Evolutionary conservation across 2,888 invertebrate species (phyloP).

Genomic region (Scrobipalpa atriplicella): DNA sequence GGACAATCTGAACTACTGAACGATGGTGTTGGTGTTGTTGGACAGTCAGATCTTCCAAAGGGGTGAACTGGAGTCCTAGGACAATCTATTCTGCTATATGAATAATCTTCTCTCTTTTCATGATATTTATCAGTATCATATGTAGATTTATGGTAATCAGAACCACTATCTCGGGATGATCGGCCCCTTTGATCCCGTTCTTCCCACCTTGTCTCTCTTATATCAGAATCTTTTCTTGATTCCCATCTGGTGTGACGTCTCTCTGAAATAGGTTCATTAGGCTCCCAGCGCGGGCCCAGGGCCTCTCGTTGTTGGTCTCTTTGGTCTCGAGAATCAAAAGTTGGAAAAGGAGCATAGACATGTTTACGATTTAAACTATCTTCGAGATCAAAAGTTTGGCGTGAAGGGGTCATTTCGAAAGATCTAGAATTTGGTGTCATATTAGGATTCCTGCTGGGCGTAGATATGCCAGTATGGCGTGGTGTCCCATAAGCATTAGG

Average conservation of each 20-base stretch:
- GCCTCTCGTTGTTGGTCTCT: conserved; percentile 43
- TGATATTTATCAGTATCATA: conserved; percentile 39
- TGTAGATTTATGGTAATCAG: conserved; percentile 39
- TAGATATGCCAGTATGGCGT: conserved; percentile 41
- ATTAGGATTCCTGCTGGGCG: conserved; percentile 33
- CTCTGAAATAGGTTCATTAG: conserved; percentile 28
- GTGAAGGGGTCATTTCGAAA: conserved; percentile 56
- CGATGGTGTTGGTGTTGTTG: conserved; percentile 43
- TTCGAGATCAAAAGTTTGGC: conserved; percentile 54
- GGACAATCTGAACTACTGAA: conserved; percentile 51
- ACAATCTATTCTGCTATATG: conserved; percentile 41
- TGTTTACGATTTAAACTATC: conserved; percentile 51
- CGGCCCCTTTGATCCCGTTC: conserved; percentile 39
- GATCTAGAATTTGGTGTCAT: conserved; percentile 49
- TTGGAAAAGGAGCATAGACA: conserved; percentile 63
- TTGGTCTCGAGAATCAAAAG: conserved; percentile 46
- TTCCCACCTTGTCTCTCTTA: conserved; percentile 39
- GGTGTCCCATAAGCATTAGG: conserved; percentile 44
- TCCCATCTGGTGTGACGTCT: conserved; percentile 33
- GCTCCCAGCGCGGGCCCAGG: conserved; percentile 41
- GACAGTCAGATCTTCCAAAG: conserved; percentile 44
- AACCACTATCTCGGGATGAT: conserved; percentile 34
- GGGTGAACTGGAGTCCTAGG: conserved; percentile 41
- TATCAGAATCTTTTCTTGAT: conserved; percentile 32
- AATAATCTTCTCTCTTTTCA: conserved; percentile 45